Evolutionary conservation across 2,113 vertebrate genomes (phyloP), one percentile per base, ranked within the genome.

Genomic region (Neopipo cinnamomea): DNA sequence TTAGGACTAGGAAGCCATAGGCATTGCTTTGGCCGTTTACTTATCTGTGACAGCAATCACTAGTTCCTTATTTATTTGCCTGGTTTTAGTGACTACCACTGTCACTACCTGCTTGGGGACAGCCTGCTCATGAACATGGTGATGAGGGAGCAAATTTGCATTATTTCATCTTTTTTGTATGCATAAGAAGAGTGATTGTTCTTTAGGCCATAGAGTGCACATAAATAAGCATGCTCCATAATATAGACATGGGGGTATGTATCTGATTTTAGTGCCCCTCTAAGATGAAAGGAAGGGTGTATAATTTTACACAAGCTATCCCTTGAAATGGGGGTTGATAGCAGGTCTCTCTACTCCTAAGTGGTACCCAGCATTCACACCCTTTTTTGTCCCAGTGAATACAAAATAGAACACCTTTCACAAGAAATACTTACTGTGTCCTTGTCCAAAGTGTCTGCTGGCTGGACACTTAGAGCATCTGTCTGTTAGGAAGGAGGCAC

Each of bases 401-500:
- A 53, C 4, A 41, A 63, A 50, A 50, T 25, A 27, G 55, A 79
- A 16, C 8, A 23, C 17, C 22, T 80, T 80, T 46, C 49, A 17
- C 14, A 41, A n/a, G 65, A 61, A 63, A 72, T 70, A 28, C 3
- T 21, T 50, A 24, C 25, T 58, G 49, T 31, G 47, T 30, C n/a
- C 65, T 13, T 39, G 23, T 67, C 41, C 33, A 18, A 41, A 35
- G 24, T 46, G 44, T 79, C 53, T 28, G 12, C 33, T 59, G 46
- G 27, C 46, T 2, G 1, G 35, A 37, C 30, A 28, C 33, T 70
- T 46, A 8, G 23, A 56, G 24, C 56, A 67, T 6, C 8, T 35
- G 0, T 50, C 18, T 0, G 0, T 42, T 35, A 61, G 61, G 62
- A 86, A 41, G 39, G 31, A 83, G 67, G 27, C 41, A 31, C 1